Evolutionary conservation across 2,888 invertebrate species (phyloP).

Genomic region (Epinotia bilunana): DNA sequence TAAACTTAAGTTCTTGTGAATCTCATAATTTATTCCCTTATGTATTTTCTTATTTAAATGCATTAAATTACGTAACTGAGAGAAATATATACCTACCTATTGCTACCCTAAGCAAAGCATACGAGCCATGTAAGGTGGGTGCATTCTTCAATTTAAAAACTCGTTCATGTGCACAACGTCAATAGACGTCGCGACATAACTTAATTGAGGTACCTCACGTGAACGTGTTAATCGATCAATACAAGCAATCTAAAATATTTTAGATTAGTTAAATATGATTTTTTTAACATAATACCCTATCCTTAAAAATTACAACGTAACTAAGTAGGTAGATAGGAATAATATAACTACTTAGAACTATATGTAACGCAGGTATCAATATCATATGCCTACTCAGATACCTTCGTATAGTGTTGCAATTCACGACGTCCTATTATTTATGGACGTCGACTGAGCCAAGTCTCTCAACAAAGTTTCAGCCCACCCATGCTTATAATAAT

Average conservation of each 20-base stretch:
- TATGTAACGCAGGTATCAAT: not conserved
- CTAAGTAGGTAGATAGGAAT: too few relatives aligned
- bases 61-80: too few relatives aligned
- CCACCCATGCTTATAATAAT: constrained; percentile 73
- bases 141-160: not conserved
- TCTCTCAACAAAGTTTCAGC: constrained; percentile 55
- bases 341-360: not conserved
- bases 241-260: too few relatives aligned
- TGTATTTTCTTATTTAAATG: not conserved
- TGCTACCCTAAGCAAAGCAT: not conserved
- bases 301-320: too few relatives aligned
- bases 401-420: constrained; percentile 37
- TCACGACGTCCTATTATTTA: constrained; percentile 31
- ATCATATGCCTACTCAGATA: not conserved
- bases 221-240: too few relatives aligned
- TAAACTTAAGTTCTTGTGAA: not conserved
- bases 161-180: too few relatives aligned
- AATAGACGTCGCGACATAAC: too few relatives aligned
- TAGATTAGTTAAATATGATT: too few relatives aligned
- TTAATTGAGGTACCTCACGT: too few relatives aligned
- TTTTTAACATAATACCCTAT: too few relatives aligned
- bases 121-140: not conserved
- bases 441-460: constrained; percentile 17
- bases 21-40: not conserved
- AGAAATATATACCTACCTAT: too few relatives aligned